A percentile compares a stretch with the other conserved stretches of the same genome.
phyloP scores from a whole-genome alignment of 2,113 vertebrate genomes.

The Cyrtonyx montezumae region DNA sequence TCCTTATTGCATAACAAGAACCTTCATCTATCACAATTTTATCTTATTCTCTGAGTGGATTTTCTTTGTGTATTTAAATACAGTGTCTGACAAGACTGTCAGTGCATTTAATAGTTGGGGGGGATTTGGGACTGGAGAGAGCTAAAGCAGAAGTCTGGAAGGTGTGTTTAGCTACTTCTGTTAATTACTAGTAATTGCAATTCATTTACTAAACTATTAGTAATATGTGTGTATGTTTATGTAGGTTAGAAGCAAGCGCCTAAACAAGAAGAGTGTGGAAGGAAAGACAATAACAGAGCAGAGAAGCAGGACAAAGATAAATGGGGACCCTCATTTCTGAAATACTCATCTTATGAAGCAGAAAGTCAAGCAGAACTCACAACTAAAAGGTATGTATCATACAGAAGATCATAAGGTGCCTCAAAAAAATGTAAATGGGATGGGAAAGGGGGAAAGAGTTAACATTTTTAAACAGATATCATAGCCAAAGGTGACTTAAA shows the following conservation, averaged over 20 bases:
- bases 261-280: conserved; percentile 62
- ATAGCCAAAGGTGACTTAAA: background rate
- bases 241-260: conserved; percentile 72
- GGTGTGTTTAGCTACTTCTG: background rate
- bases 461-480: background rate
- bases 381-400: conserved; percentile 75
- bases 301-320: conserved; percentile 75
- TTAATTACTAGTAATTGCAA: background rate
- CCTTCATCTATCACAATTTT: background rate
- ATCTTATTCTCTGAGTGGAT: background rate
- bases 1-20: background rate
- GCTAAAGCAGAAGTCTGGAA: background rate
- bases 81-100: background rate
- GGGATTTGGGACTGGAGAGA: background rate
- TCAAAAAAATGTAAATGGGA: background rate
- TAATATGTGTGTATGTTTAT: background rate
- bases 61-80: background rate
- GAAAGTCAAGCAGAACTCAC: conserved; percentile 71
- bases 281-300: conserved; percentile 63
- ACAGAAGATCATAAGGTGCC: background rate
- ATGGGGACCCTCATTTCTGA: conserved; percentile 68
- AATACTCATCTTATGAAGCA: conserved; percentile 61
- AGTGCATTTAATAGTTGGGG: background rate
- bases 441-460: background rate
- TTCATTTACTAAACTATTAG: background rate